A percentile compares a stretch with the other conserved stretches of the same genome.
These are phyloP conservation scores for Pygoscelis antarcticus DNA, from an alignment of 2,113 vertebrate genomes.

Conservation along the genomic window DNA sequence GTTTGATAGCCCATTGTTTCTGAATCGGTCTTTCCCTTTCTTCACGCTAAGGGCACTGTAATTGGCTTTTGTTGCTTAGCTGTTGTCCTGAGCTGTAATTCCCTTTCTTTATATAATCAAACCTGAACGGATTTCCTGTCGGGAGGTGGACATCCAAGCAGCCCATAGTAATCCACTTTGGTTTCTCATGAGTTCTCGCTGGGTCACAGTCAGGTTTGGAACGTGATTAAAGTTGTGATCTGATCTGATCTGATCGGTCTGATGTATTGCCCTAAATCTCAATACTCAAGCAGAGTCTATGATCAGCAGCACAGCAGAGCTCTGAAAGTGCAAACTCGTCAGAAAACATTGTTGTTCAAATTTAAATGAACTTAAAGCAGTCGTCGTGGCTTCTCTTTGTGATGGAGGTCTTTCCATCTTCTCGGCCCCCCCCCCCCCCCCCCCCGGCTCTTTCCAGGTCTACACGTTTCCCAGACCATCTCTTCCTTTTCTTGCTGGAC, in stretches of 20 bases:
- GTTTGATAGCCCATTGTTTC: neutral
- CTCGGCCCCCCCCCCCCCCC: accelerated
- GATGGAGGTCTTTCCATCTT: neutral
- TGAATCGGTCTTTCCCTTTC: neutral
- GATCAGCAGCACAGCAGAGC: neutral
- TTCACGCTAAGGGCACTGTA: neutral
- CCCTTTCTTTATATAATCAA: slow-evolving; percentile 4
- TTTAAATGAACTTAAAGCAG: neutral
- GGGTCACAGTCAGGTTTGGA: neutral
- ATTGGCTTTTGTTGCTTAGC: slow-evolving; percentile 31
- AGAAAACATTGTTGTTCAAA: neutral
- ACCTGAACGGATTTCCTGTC: slow-evolving; percentile 11
- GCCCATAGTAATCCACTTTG: neutral
- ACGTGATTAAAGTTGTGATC: neutral
- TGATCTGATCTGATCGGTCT: neutral
- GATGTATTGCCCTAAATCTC: neutral
- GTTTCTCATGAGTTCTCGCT: neutral
- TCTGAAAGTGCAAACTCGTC: neutral
- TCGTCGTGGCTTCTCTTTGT: neutral
- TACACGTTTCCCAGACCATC: neutral
- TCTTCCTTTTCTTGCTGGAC: neutral
- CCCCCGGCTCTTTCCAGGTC: neutral
- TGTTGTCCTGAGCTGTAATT: neutral
- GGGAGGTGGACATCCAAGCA: neutral
- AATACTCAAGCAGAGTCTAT: neutral